These are phyloP conservation scores for Pandemis cinnamomeana DNA, from an alignment of 2,888 invertebrate genomes.

Conservation along the genomic window DNA sequence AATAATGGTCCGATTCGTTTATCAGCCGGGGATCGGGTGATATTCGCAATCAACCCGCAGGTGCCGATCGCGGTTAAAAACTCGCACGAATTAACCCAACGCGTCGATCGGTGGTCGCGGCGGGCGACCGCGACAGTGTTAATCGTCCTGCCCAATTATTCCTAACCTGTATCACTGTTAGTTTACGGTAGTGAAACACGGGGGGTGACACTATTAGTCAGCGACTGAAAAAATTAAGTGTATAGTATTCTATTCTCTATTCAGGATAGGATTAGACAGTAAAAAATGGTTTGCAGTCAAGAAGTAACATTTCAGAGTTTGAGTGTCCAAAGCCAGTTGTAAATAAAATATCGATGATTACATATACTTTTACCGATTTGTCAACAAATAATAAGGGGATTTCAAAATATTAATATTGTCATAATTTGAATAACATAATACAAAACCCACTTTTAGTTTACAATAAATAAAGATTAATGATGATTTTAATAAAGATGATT, in stretches of 20 bases:
- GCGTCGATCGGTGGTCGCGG: conserved; percentile 44
- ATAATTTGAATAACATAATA: no score
- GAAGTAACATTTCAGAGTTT: no score
- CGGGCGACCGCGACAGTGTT: conserved; percentile 47
- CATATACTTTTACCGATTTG: no score
- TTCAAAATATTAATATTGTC: no score
- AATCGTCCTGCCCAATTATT: conserved; percentile 67
- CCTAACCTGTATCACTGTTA: conserved; percentile 60
- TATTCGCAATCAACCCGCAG: conserved; percentile 26
- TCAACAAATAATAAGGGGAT: no score
- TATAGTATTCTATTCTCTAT: neutral
- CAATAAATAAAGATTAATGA: no score
- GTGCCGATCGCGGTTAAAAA: conserved; percentile 59
- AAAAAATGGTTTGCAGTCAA: no score
- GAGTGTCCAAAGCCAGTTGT: no score
- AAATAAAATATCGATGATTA: no score
- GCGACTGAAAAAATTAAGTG: conserved; percentile 15
- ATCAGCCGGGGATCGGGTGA: conserved; percentile 16
- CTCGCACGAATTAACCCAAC: conserved; percentile 63
- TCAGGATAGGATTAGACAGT: no score
- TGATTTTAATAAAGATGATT: no score
- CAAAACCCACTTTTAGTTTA: no score
- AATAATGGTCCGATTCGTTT: conserved; percentile 14
- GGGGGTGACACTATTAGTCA: conserved; percentile 43
- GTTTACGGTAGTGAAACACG: conserved; percentile 56